These are phyloP conservation scores for Leptopilina syphax DNA, from an alignment of 2,888 invertebrate genomes.

Conservation along the genomic window DNA sequence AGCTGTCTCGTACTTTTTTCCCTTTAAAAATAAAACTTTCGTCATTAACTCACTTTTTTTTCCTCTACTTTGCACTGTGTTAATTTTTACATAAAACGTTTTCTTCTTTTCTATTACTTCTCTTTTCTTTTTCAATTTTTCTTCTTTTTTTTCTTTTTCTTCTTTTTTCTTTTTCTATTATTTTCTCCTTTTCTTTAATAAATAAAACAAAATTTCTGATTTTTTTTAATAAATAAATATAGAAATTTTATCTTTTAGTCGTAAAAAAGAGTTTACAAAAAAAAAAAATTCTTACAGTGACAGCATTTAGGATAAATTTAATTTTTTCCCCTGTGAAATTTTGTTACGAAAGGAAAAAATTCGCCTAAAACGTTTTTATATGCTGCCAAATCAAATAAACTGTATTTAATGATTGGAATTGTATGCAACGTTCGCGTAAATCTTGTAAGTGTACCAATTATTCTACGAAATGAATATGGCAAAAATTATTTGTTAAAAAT, in stretches of 20 bases:
- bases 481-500: constrained; percentile 22
- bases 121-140: too few species aligned
- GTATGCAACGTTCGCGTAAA: constrained; percentile 20
- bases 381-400: constrained; percentile 37
- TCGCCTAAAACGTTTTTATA: constrained; percentile 4
- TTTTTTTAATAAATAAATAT: not conserved
- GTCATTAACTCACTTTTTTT: constrained; percentile 5
- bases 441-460: constrained; percentile 11
- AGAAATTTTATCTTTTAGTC: not conserved
- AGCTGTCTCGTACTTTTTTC: constrained; percentile 4
- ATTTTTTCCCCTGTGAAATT: not conserved
- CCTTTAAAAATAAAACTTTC: not conserved
- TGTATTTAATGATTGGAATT: constrained; percentile 25
- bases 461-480: constrained; percentile 5
- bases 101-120: too few species aligned
- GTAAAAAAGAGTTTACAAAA: not conserved
- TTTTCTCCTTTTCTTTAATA: not conserved
- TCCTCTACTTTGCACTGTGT: not conserved
- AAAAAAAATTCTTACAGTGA: not conserved
- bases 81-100: not conserved
- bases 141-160: too few species aligned
- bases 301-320: constrained; percentile 14
- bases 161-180: too few species aligned
- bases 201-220: too few species aligned
- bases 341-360: not conserved